Conservation (phyloP, 2,113 vertebrate species). For the Syngnathus floridae region DNA sequence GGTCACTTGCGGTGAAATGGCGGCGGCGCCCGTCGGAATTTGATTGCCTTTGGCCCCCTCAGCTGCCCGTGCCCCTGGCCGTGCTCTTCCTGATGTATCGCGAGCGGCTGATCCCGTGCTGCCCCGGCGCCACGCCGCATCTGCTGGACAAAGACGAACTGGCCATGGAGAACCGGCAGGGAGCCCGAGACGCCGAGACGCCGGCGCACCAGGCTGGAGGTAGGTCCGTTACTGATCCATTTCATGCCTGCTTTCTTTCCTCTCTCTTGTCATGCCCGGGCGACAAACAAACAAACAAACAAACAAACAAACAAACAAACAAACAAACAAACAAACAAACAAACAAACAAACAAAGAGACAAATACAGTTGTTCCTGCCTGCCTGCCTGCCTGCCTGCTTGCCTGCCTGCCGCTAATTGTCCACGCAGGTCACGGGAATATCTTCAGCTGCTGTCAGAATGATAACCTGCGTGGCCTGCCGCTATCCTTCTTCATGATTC, state of each 20-base stretch:
- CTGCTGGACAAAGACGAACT: slow-evolving; percentile 85
- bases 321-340: too few relatives aligned
- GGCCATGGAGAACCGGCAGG: slow-evolving; percentile 77
- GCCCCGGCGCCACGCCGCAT: slow-evolving; percentile 55
- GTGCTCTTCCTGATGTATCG: slow-evolving; percentile 87
- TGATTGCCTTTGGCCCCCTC: slow-evolving; percentile 12
- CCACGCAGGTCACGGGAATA: slow-evolving; percentile 73
- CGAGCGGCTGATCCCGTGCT: slow-evolving; percentile 80
- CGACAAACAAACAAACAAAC: not conserved
- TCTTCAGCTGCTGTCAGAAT: slow-evolving; percentile 84
- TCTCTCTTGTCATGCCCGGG: not conserved
- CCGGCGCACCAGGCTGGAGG: slow-evolving; percentile 54
- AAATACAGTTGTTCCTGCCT: too few relatives aligned
- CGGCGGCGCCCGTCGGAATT: not conserved
- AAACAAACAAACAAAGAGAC: too few relatives aligned
- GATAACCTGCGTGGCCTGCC: slow-evolving; percentile 78
- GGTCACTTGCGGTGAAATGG: slow-evolving; percentile 1
- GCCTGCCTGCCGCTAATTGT: slow-evolving; percentile 16
- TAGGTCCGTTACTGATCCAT: not conserved
- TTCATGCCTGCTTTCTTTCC: not conserved
- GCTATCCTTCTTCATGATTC: slow-evolving; percentile 85
- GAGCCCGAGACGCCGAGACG: slow-evolving; percentile 33
- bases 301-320: too few relatives aligned
- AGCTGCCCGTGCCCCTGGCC: slow-evolving; percentile 87
- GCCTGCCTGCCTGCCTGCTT: not conserved